Percentiles rank a stretch among this genome's conserved stretches.
Conservation (phyloP, 1,140 invertebrate genomes). For the Trissolcus basalis region DNA sequence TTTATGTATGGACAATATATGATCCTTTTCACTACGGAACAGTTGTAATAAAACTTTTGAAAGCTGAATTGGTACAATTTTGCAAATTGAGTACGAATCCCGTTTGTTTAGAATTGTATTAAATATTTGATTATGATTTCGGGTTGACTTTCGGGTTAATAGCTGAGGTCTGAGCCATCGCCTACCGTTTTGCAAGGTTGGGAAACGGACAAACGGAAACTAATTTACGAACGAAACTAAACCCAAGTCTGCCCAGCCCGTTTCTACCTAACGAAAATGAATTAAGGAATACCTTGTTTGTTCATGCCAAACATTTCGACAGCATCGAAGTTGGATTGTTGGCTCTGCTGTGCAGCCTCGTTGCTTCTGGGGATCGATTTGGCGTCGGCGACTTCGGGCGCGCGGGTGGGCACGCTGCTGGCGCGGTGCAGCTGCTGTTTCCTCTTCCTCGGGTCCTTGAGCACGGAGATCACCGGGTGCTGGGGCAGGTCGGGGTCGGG, state of each 20-base stretch:
- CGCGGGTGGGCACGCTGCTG: constrained; percentile 79
- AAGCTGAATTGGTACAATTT: no score
- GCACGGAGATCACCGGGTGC: constrained; percentile 46
- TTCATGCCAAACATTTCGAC: constrained; percentile 68
- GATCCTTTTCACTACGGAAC: no score
- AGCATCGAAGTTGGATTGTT: constrained; percentile 74
- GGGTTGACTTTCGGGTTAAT: no score
- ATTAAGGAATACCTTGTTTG: constrained; percentile 65
- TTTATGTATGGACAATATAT: no score
- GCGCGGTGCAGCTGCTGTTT: constrained; percentile 77
- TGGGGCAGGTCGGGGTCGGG: constrained; percentile 56
- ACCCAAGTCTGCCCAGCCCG: constrained; percentile 40
- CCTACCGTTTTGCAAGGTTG: background rate
- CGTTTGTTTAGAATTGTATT: no score
- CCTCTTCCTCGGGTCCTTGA: constrained; percentile 58
- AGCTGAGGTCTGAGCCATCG: no score
- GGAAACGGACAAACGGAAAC: background rate
- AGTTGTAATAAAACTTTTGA: no score
- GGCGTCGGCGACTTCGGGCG: constrained; percentile 70
- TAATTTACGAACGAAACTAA: background rate
- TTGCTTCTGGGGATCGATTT: constrained; percentile 69
- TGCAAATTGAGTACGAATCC: no score
- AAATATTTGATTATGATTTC: no score
- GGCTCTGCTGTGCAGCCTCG: constrained; percentile 76
- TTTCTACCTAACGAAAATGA: constrained; percentile 23